Base-by-base conservation (phyloP, 1,140 invertebrate species). In the Paralvinella palmiformis region DNA sequence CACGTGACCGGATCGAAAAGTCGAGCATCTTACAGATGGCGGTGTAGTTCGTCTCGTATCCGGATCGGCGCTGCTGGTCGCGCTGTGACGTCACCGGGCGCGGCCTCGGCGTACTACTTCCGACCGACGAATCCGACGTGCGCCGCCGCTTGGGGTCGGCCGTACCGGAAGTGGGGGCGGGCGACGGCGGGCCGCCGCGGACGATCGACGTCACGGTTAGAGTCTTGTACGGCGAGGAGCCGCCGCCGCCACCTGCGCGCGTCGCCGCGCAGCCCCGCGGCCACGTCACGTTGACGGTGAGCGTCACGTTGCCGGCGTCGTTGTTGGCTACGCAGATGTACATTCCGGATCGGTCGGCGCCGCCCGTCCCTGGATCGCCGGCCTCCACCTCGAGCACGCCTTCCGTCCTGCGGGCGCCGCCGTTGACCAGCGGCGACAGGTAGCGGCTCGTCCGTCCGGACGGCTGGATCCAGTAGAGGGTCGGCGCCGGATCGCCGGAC, bases 261-360 rank as follows among this genome's bases (percentile, higher is more conserved):
- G 71, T 70, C 27, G 78, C 74, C n/a, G 44, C 13, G 17, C 58
- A 20, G 35, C 37, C 33, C 10, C 31, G 50, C 17, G 78, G 78
- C 76, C 76, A 79, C 13, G 71, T 70, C 27, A 79, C 74, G 63
- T 77, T 77, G 10, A 80, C 63, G 1, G 74, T 74, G 33, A 80
- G 73, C 7, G 77, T 80, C 4, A 78, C 76, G 59, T 80, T 79
- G 10, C 78, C 78, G 0, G 76, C 78, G 0, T 75, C 74, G 63
- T 80, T 80, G 62, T 71, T 75, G 15, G 78, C 78, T 27, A 80
- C 65, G 62, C 78, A 80, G 60, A 72, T 70, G 64, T 78, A 80
- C 55, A 64, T 69, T 10, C 71, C 71, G 15, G 53, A n/a, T 3
- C 53, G 32, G 72, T 76, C 35, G 66, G 64, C 10, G 64, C 66